phyloP scores from a whole-genome alignment of 1,140 invertebrate genomes.

The Melitaea cinxia region DNA sequence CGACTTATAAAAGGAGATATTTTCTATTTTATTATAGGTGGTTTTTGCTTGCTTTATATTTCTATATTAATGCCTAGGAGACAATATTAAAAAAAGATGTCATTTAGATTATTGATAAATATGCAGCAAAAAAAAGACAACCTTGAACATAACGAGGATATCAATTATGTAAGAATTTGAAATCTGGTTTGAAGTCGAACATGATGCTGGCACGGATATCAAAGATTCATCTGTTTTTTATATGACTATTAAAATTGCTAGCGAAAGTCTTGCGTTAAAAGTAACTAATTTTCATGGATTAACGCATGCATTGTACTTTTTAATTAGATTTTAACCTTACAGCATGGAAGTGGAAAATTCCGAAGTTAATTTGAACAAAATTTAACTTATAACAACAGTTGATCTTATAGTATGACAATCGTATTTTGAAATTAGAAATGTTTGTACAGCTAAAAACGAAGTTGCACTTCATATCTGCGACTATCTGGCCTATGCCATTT shows the following conservation, averaged over 20 bases:
- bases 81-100: no score
- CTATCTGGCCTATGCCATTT: constrained; percentile 30
- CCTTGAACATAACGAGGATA: constrained; percentile 13
- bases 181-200: constrained; percentile 4
- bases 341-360: no score
- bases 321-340: no score
- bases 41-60: constrained; percentile 26
- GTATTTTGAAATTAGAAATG: no score
- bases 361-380: no score
- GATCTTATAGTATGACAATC: no score
- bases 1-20: constrained; percentile 68
- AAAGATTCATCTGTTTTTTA: constrained; percentile 1
- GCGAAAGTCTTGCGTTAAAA: background rate
- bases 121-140: background rate
- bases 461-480: constrained; percentile 32
- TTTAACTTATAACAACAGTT: no score
- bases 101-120: constrained; percentile 5
- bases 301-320: no score
- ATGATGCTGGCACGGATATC: constrained; percentile 4
- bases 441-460: background rate
- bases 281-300: no score
- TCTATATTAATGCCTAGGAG: no score
- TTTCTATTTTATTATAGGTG: constrained; percentile 9
- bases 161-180: background rate
- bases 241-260: background rate